A percentile compares a stretch with the other conserved stretches of the same genome.
Evolutionary conservation across 2,888 invertebrate genomes (phyloP).

Genomic region (Leucoma salicis): DNA sequence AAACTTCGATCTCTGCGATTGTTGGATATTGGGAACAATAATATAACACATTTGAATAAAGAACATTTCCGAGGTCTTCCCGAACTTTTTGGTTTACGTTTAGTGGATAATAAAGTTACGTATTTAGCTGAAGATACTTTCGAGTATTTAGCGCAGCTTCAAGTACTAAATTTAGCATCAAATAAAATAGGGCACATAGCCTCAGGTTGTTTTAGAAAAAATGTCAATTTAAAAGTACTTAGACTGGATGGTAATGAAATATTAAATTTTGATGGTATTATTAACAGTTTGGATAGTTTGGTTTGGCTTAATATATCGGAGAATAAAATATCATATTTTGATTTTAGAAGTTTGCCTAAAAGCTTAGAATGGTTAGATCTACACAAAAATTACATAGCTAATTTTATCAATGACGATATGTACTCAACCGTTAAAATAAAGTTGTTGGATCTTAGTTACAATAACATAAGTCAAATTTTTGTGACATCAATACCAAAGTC

Average conservation of each 20-base stretch:
- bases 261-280: slow-evolving; percentile 86
- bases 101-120: slow-evolving; percentile 90
- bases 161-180: slow-evolving; percentile 90
- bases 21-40: slow-evolving; percentile 91
- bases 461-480: slow-evolving; percentile 85
- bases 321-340: slow-evolving; percentile 88
- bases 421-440: slow-evolving; percentile 83
- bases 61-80: slow-evolving; percentile 88
- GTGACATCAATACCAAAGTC: slow-evolving; percentile 87
- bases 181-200: slow-evolving; percentile 89
- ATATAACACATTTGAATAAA: slow-evolving; percentile 86
- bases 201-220: slow-evolving; percentile 87
- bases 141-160: slow-evolving; percentile 86
- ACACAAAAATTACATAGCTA: slow-evolving; percentile 87
- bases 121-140: slow-evolving; percentile 89
- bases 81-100: slow-evolving; percentile 87
- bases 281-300: slow-evolving; percentile 86
- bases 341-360: slow-evolving; percentile 88
- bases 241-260: slow-evolving; percentile 91
- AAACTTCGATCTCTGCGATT: slow-evolving; percentile 87
- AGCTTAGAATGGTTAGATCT: slow-evolving; percentile 90
- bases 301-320: slow-evolving; percentile 91
- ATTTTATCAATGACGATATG: slow-evolving; percentile 83
- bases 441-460: slow-evolving; percentile 88
- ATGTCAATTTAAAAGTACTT: slow-evolving; percentile 86